phyloP scores from a whole-genome alignment of 1,140 invertebrate genomes.

The Gryllus bimaculatus region DNA sequence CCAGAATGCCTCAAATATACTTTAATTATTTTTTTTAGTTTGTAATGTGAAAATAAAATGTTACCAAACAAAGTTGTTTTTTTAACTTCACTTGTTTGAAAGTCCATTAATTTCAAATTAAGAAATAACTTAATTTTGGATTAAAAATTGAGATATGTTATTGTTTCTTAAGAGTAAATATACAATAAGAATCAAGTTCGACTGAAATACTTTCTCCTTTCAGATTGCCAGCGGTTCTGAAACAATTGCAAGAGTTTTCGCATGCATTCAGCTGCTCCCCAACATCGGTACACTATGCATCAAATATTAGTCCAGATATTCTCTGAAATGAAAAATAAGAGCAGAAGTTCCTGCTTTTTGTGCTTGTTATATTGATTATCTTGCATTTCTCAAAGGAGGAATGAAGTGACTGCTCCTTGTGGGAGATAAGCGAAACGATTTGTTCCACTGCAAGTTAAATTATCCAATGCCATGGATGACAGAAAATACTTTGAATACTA shows the following conservation, averaged over 20 bases:
- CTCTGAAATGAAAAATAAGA: neutral
- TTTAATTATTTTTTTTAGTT: too few species aligned
- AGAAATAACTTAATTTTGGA: too few species aligned
- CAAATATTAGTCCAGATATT: neutral
- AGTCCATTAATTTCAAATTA: too few species aligned
- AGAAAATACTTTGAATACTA: neutral
- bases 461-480: neutral
- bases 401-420: neutral
- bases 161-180: too few species aligned
- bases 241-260: conserved; percentile 29
- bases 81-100: too few species aligned
- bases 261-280: conserved; percentile 25
- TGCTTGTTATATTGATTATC: neutral
- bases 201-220: conserved; percentile 15
- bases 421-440: neutral
- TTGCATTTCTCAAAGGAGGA: neutral
- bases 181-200: too few species aligned
- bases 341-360: neutral
- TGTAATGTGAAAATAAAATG: too few species aligned
- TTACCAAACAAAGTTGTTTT: too few species aligned
- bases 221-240: conserved; percentile 28
- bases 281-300: neutral
- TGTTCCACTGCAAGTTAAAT: neutral
- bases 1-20: too few species aligned
- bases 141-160: too few species aligned